Conservation (phyloP, 2,888 invertebrate species). For the Galeopsomyia nigrocyanea region DNA sequence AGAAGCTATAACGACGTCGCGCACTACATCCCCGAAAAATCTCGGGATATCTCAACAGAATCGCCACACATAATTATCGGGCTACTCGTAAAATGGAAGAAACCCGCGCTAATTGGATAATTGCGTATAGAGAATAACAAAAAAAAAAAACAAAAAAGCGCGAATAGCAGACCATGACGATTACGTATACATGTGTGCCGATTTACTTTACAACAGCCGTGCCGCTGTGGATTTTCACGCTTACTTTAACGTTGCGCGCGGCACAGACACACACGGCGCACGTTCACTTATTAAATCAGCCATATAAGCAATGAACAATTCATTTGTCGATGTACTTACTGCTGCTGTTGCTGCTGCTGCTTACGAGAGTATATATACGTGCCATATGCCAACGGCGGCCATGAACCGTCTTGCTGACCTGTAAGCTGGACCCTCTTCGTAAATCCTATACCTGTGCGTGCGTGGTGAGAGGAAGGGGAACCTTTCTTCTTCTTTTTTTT, state of each 20-base stretch:
- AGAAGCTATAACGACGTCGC: too few relatives aligned
- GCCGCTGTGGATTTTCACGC: background rate
- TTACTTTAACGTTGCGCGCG: too few relatives aligned
- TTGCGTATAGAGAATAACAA: conserved; percentile 20
- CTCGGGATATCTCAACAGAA: background rate
- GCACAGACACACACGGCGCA: background rate
- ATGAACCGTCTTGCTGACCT: conserved; percentile 65
- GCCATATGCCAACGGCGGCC: conserved; percentile 56
- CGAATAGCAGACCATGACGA: conserved; percentile 8
- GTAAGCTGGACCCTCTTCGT: conserved; percentile 51
- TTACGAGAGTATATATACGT: background rate
- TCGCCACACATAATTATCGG: conserved; percentile 25
- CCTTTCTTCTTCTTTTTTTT: background rate
- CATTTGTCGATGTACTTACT: too few relatives aligned
- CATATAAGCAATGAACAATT: background rate
- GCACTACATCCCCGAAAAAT: conserved; percentile 15
- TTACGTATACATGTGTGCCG: too few relatives aligned
- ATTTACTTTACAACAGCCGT: too few relatives aligned
- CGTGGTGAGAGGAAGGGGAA: background rate
- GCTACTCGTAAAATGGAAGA: background rate
- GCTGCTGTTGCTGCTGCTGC: too few relatives aligned
- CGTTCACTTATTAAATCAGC: background rate
- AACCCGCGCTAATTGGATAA: conserved; percentile 36
- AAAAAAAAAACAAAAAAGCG: too few relatives aligned
- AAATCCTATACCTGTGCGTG: conserved; percentile 39